Conservation (phyloP, 2,888 invertebrate species). For the Drosophila ezoana region DNA sequence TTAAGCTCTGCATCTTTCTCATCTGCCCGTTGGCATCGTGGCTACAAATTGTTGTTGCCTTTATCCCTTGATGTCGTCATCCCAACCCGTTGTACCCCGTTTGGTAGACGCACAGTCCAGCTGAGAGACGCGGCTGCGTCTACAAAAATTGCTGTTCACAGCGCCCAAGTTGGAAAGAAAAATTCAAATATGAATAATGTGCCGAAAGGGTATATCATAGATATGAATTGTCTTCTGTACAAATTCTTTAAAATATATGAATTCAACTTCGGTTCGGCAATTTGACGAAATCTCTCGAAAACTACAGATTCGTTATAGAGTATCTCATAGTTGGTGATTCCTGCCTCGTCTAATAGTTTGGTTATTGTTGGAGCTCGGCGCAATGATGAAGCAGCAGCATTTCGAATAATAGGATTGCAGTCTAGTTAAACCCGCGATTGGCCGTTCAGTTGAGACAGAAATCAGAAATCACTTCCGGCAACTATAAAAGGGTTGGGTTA, state of each 20-base stretch:
- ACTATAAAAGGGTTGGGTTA: slow-evolving; percentile 18
- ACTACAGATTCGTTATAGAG: background rate
- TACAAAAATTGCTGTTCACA: background rate
- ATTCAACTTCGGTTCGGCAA: too few relatives aligned
- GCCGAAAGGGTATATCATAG: background rate
- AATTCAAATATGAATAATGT: background rate
- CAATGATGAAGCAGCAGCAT: slow-evolving; percentile 10
- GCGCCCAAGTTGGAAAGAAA: background rate
- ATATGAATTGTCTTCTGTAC: background rate
- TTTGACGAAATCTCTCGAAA: too few relatives aligned
- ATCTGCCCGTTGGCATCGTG: background rate
- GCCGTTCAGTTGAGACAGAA: slow-evolving; percentile 50
- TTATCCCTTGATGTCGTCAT: slow-evolving; percentile 2
- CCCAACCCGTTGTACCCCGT: slow-evolving; percentile 1
- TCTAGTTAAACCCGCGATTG: slow-evolving; percentile 20
- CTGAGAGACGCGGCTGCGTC: slow-evolving; percentile 4
- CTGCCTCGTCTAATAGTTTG: background rate
- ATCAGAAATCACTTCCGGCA: slow-evolving; percentile 72
- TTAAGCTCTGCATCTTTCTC: slow-evolving; percentile 45
- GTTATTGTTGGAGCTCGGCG: background rate
- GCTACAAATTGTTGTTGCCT: slow-evolving; percentile 18
- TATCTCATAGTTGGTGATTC: background rate
- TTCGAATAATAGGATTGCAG: slow-evolving; percentile 23
- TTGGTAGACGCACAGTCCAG: slow-evolving; percentile 8
- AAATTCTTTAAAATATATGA: background rate